A percentile compares a stretch with the other conserved stretches of the same genome.
Conservation (phyloP, 1,140 invertebrate genomes). For the Orius insidiosus region DNA sequence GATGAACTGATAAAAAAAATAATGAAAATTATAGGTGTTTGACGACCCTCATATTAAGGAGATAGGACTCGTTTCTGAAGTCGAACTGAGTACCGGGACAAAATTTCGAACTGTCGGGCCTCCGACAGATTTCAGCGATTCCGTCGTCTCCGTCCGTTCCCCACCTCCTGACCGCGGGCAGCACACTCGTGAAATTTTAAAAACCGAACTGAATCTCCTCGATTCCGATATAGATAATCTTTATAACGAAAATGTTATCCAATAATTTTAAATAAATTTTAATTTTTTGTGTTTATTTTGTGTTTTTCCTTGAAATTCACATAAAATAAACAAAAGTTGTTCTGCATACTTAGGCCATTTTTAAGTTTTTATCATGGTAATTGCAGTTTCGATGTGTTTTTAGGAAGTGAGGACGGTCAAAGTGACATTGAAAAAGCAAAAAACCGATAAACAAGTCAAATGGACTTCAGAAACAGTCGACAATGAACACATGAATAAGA, state of each 20-base stretch:
- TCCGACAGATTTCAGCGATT: conserved; percentile 60
- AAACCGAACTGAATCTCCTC: conserved; percentile 46
- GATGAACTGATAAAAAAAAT: not conserved
- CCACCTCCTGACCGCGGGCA: conserved; percentile 76
- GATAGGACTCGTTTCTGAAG: conserved; percentile 55
- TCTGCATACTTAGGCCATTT: too few relatives aligned
- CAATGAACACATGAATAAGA: conserved; percentile 83
- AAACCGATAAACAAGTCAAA: conserved; percentile 59
- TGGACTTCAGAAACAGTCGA: conserved; percentile 79
- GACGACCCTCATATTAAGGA: conserved; percentile 66
- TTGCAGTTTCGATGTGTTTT: conserved; percentile 17
- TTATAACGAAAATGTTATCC: conserved; percentile 30
- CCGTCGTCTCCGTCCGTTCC: conserved; percentile 43
- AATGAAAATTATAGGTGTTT: conserved; percentile 44
- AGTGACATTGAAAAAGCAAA: conserved; percentile 53
- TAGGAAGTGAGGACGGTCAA: conserved; percentile 43
- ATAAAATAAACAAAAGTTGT: not conserved
- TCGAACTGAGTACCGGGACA: conserved; percentile 52
- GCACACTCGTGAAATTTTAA: conserved; percentile 66
- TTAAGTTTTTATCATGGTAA: not conserved
- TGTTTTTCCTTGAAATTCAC: not conserved
- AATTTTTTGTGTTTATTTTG: not conserved
- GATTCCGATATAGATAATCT: conserved; percentile 34
- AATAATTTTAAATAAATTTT: conserved; percentile 7
- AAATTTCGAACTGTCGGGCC: conserved; percentile 68